Percentiles rank a stretch among this genome's conserved stretches.
These are phyloP conservation scores for Crotophaga sulcirostris DNA, from an alignment of 2,113 vertebrate species.

Conservation along the genomic window DNA sequence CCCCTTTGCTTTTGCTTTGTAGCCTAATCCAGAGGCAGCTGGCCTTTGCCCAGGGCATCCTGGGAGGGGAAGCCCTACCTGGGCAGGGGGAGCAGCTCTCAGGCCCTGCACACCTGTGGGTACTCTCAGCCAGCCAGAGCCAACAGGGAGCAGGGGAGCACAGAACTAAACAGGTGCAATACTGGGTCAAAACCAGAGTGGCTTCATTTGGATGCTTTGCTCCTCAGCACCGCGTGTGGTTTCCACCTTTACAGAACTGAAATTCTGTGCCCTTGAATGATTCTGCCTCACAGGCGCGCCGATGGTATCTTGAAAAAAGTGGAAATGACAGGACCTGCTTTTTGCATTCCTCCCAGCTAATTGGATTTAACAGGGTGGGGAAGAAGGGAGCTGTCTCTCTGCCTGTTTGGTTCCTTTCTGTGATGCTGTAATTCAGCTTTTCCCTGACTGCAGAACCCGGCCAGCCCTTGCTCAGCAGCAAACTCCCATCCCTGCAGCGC, in stretches of 20 bases:
- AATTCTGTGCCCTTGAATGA: neutral
- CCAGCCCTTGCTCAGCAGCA: neutral
- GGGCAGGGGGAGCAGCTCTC: neutral
- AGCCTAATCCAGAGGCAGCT: neutral
- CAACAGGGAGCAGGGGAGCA: fast-evolving
- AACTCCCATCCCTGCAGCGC: neutral
- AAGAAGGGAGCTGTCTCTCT: neutral
- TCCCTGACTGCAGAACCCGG: neutral
- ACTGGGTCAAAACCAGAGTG: neutral
- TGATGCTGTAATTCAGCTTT: neutral
- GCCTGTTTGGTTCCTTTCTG: neutral
- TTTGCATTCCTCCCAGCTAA: conserved; percentile 43
- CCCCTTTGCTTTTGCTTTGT: neutral
- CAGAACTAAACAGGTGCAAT: neutral
- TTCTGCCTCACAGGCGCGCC: neutral
- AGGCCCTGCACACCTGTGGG: neutral
- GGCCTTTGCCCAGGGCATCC: too few relatives aligned
- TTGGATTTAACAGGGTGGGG: conserved; percentile 12
- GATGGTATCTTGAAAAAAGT: neutral
- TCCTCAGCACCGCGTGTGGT: neutral
- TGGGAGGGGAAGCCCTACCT: neutral
- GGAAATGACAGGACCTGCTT: neutral
- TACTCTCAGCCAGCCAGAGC: neutral
- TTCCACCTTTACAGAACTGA: neutral
- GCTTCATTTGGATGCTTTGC: neutral